Conservation (phyloP, 1,140 invertebrate genomes). For the Drosophila hydei region DNA sequence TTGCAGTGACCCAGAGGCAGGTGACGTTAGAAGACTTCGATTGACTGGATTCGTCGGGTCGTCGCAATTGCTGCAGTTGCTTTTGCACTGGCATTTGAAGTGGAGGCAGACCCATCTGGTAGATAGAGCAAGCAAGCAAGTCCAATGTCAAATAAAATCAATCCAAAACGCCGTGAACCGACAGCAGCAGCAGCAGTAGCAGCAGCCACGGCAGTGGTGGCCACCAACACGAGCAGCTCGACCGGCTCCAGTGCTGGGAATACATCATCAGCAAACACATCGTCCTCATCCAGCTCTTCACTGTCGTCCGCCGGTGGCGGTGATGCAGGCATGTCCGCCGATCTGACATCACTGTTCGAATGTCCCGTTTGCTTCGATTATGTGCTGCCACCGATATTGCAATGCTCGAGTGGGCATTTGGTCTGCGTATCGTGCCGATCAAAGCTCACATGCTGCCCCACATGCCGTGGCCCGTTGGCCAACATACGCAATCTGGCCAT, state of each 20-base stretch:
- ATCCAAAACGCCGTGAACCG: slow-evolving; percentile 82
- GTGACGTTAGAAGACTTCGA: background rate
- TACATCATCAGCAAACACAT: slow-evolving; percentile 81
- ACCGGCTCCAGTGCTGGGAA: slow-evolving; percentile 72
- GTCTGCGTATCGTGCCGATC: slow-evolving; percentile 98
- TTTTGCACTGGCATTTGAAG: slow-evolving; percentile 15
- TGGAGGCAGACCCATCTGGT: slow-evolving; percentile 21
- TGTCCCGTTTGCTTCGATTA: slow-evolving; percentile 99
- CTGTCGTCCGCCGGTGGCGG: slow-evolving; percentile 82
- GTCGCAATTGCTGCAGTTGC: slow-evolving; percentile 21
- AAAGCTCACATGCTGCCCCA: slow-evolving; percentile 98
- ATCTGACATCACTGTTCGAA: slow-evolving; percentile 98
- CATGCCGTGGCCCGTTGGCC: slow-evolving; percentile 97
- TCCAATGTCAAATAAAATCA: slow-evolving; percentile 84
- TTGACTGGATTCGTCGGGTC: slow-evolving; percentile 6
- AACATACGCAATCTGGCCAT: slow-evolving; percentile 99
- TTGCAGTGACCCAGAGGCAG: slow-evolving; percentile 31
- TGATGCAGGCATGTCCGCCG: slow-evolving; percentile 89
- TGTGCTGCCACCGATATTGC: slow-evolving; percentile 97
- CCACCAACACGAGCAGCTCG: slow-evolving; percentile 73
- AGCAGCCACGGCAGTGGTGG: slow-evolving; percentile 66
- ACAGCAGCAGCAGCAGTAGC: slow-evolving; percentile 70
- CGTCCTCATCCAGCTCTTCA: slow-evolving; percentile 82
- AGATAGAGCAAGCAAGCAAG: slow-evolving; percentile 48
- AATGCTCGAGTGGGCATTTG: slow-evolving; percentile 94